phyloP scores from a whole-genome alignment of 2,888 invertebrate species.

The Nomada fabriciana region DNA sequence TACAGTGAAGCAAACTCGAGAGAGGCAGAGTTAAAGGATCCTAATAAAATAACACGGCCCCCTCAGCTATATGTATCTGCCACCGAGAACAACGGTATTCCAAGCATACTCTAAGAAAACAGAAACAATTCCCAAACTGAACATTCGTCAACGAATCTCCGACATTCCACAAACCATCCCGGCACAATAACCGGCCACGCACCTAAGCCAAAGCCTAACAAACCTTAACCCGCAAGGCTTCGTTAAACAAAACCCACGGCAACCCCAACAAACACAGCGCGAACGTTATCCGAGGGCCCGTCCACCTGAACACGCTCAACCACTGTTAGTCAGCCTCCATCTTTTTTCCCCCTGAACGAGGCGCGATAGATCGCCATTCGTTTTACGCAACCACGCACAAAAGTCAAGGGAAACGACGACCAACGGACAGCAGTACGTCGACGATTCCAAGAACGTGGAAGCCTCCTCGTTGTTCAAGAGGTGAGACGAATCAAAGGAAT shows the following conservation, averaged over 20 bases:
- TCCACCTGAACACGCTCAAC: not conserved
- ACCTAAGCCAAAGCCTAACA: no score
- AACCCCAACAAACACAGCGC: constrained; percentile 2
- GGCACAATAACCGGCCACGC: no score
- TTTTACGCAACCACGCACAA: not conserved
- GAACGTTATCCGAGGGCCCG: constrained; percentile 9
- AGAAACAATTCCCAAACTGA: no score
- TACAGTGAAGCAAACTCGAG: no score
- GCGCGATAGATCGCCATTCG: not conserved
- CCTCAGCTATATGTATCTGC: no score
- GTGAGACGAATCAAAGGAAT: constrained; percentile 54
- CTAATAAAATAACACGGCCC: no score
- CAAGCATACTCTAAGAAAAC: no score
- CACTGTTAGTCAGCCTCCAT: no score
- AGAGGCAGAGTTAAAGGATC: no score
- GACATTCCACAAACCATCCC: no score
- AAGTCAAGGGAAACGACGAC: constrained; percentile 2
- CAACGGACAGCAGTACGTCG: not conserved
- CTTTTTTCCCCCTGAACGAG: not conserved
- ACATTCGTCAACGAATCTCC: no score
- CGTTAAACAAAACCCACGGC: not conserved
- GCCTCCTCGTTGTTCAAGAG: not conserved
- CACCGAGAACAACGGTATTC: no score
- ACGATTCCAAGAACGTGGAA: constrained; percentile 5
- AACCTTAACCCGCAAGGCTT: not conserved